Conservation (phyloP, 2,888 invertebrate species). For the Siphlonurus alternatus region DNA sequence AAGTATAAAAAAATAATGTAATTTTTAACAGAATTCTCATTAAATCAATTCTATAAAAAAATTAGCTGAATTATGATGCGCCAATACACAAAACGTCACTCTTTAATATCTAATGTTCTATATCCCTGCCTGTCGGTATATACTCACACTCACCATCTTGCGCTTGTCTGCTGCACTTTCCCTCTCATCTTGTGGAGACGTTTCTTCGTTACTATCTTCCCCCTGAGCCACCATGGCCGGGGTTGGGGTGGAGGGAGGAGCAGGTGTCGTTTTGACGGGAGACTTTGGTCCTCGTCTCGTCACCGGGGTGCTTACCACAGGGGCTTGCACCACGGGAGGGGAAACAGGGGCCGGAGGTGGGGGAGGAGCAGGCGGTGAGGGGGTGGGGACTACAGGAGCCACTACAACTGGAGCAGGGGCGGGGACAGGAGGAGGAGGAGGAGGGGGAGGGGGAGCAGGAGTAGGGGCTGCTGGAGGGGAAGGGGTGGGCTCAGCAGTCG, state of each 20-base stretch:
- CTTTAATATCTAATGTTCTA: too few relatives aligned
- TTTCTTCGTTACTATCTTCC: constrained; percentile 10
- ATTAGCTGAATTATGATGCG: too few relatives aligned
- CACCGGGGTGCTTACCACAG: constrained; percentile 5
- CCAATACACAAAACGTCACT: too few relatives aligned
- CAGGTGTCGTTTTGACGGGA: constrained; percentile 12
- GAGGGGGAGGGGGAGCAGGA: neutral
- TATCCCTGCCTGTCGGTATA: too few relatives aligned
- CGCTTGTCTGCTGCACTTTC: neutral
- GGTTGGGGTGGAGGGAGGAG: constrained; percentile 14
- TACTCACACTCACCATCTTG: neutral
- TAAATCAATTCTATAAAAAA: too few relatives aligned
- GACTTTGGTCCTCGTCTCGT: constrained; percentile 7
- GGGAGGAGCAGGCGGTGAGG: neutral
- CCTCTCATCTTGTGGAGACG: constrained; percentile 5
- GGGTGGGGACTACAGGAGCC: constrained; percentile 6
- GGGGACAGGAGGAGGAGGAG: constrained; percentile 2
- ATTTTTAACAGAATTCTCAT: too few relatives aligned
- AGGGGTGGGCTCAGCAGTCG: neutral
- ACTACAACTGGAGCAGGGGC: neutral
- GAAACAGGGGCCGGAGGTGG: constrained; percentile 6
- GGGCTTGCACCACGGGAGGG: constrained; percentile 9
- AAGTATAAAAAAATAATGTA: too few relatives aligned
- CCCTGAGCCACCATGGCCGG: constrained; percentile 13
- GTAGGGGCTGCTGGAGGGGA: neutral